A percentile compares a stretch with the other conserved stretches of the same genome.
Evolutionary conservation across 2,888 invertebrate species (phyloP).

Genomic region (Drosophila algonquin): DNA sequence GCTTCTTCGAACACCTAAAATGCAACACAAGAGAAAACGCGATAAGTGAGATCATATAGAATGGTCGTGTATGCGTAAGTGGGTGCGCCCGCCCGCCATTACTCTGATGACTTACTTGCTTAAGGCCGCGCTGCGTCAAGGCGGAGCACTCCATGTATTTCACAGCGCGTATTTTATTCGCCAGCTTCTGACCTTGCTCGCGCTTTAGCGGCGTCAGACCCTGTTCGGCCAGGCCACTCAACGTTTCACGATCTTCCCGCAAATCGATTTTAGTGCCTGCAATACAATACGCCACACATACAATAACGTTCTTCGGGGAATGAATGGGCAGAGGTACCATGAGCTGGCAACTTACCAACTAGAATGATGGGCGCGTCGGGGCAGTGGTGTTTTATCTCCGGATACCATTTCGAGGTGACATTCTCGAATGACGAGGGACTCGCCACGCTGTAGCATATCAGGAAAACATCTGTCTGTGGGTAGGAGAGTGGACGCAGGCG

Average conservation of each 20-base stretch:
- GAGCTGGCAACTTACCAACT: conserved; percentile 89
- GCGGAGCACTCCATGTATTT: conserved; percentile 99
- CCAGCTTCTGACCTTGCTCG: conserved; percentile 99
- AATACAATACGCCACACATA: conserved; percentile 47
- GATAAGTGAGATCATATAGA: conserved; percentile 3
- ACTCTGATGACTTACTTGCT: conserved; percentile 87
- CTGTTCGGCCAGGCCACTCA: conserved; percentile 95
- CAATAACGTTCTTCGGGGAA: not conserved
- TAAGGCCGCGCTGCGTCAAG: conserved; percentile 98
- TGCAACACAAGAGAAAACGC: conserved; percentile 1
- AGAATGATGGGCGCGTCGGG: conserved; percentile 99
- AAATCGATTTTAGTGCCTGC: conserved; percentile 99
- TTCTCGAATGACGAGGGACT: conserved; percentile 99
- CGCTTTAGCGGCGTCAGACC: conserved; percentile 97
- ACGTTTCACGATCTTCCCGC: conserved; percentile 97
- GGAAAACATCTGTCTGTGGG: conserved; percentile 99
- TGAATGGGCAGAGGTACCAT: not conserved
- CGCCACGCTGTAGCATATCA: conserved; percentile 99
- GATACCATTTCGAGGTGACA: conserved; percentile 99
- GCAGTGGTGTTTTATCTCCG: conserved; percentile 99
- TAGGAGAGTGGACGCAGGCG: conserved; percentile 97
- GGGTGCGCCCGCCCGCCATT: conserved; percentile 26
- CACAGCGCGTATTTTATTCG: conserved; percentile 98
- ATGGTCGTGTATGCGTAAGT: not conserved
- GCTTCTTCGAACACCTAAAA: conserved; percentile 98